A percentile compares a stretch with the other conserved stretches of the same genome.
Evolutionary conservation across 2,888 invertebrate genomes (phyloP).

Genomic region (Lucinisca nassula): DNA sequence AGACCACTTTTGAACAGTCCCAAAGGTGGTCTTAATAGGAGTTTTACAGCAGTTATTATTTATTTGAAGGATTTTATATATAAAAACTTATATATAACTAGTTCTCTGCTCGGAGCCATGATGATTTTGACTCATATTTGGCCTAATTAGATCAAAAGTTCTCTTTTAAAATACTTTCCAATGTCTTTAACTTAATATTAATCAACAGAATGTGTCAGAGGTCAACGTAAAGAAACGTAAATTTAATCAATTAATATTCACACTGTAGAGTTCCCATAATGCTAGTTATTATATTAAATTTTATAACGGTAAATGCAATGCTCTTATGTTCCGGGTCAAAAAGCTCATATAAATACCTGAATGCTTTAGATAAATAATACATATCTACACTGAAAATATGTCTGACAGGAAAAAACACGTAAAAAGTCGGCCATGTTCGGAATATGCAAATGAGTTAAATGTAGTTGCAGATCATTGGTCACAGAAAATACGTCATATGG

Average conservation of each 20-base stretch:
- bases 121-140: no score
- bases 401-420: slow-evolving; percentile 20
- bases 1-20: no score
- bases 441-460: slow-evolving; percentile 69
- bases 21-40: no score
- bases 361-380: slow-evolving; percentile 49
- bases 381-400: slow-evolving; percentile 36
- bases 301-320: slow-evolving; percentile 32
- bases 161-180: neutral
- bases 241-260: neutral
- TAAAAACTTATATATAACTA: no score
- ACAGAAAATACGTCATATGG: slow-evolving; percentile 31
- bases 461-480: slow-evolving; percentile 62
- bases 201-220: neutral
- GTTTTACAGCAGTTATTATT: no score
- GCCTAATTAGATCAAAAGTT: neutral
- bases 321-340: slow-evolving; percentile 40
- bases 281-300: slow-evolving; percentile 25
- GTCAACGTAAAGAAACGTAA: neutral
- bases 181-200: neutral
- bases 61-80: no score
- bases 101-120: no score
- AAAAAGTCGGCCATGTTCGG: slow-evolving; percentile 37
- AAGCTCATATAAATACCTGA: slow-evolving; percentile 20
- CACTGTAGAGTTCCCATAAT: slow-evolving; percentile 3